These are phyloP conservation scores for Tenodera sinensis DNA, from an alignment of 2,888 invertebrate species.

Conservation along the genomic window DNA sequence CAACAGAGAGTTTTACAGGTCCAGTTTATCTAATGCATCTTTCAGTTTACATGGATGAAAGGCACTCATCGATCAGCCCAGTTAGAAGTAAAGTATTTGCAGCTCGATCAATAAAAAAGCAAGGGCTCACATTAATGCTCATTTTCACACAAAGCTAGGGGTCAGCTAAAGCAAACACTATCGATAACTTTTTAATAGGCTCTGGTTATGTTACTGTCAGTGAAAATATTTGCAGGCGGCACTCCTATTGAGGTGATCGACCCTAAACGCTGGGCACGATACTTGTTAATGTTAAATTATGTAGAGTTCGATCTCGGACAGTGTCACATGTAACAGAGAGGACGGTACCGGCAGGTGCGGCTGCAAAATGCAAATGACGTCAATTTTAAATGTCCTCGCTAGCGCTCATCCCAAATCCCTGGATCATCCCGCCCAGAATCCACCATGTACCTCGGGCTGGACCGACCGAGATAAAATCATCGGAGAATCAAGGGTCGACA, in stretches of 20 bases:
- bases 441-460: neutral
- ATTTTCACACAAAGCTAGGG: neutral
- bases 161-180: neutral
- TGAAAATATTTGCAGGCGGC: neutral
- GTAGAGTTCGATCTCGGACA: neutral
- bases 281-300: neutral
- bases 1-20: too few species aligned
- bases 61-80: too few species aligned
- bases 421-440: neutral
- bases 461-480: neutral
- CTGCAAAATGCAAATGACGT: neutral
- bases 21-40: too few species aligned
- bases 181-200: neutral
- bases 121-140: neutral
- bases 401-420: neutral
- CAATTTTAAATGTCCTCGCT: neutral
- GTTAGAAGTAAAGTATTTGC: too few species aligned
- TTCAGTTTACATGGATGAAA: too few species aligned
- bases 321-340: neutral
- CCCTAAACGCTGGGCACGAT: neutral
- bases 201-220: neutral
- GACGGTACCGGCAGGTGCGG: neutral
- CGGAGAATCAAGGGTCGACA: neutral
- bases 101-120: too few species aligned
- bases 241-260: neutral